These are phyloP conservation scores for Pristionchus mayeri DNA, from an alignment of 2,888 invertebrate species.

Conservation along the genomic window DNA sequence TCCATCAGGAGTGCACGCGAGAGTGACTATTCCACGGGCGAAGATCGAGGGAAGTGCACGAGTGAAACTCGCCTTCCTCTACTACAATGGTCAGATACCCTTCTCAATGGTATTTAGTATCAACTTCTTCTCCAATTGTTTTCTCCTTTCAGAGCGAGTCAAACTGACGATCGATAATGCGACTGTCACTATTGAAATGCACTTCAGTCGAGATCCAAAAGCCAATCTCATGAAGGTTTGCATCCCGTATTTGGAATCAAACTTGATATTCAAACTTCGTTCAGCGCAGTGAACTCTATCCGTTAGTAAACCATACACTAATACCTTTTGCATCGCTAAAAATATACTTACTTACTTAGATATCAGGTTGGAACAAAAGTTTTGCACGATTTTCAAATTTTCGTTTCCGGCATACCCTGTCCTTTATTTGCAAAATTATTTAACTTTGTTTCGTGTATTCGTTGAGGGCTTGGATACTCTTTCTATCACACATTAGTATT, in stretches of 20 bases:
- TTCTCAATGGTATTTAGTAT: not conserved
- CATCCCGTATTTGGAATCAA: too few relatives aligned
- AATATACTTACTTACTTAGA: not conserved
- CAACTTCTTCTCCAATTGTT: not conserved
- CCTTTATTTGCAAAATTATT: too few relatives aligned
- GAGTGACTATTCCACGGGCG: conserved; percentile 12
- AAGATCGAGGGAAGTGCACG: not conserved
- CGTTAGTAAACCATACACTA: too few relatives aligned
- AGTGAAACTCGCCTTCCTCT: not conserved
- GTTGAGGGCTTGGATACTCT: too few relatives aligned
- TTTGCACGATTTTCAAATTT: too few relatives aligned
- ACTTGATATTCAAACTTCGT: too few relatives aligned
- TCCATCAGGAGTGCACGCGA: conserved; percentile 25
- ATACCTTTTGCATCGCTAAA: too few relatives aligned
- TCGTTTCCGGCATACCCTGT: too few relatives aligned
- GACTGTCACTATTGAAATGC: conserved; percentile 31
- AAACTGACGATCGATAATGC: conserved; percentile 11
- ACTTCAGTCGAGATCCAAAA: conserved; percentile 36
- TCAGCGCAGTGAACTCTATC: too few relatives aligned
- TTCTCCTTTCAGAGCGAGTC: conserved; percentile 3
- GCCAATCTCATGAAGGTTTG: conserved; percentile 33
- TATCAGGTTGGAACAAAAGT: too few relatives aligned
- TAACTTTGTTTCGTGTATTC: too few relatives aligned
- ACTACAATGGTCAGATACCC: conserved; percentile 23
- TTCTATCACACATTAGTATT: too few relatives aligned